Conservation (phyloP, 2,113 vertebrate species). For the Protobothrops mucrosquamatus region DNA sequence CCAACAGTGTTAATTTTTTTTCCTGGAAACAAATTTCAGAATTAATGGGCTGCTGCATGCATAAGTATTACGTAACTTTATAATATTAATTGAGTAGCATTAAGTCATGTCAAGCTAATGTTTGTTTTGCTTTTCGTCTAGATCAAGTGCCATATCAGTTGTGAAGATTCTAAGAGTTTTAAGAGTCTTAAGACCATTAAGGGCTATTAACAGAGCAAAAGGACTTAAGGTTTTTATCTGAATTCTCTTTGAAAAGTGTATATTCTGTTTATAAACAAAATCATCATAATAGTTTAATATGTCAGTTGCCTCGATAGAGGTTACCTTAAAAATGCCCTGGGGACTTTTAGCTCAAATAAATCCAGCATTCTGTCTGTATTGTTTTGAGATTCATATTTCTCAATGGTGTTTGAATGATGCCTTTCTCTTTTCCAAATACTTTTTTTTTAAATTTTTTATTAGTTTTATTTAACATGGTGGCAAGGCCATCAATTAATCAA, state of each 20-base stretch:
- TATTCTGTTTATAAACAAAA: neutral
- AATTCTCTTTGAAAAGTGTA: constrained; percentile 1
- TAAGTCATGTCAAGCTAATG: constrained; percentile 16
- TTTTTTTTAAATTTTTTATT: too few relatives aligned
- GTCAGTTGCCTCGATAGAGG: neutral
- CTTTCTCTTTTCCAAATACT: neutral
- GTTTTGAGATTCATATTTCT: neutral
- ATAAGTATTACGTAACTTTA: constrained; percentile 2
- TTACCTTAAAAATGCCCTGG: neutral
- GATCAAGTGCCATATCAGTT: constrained; percentile 98
- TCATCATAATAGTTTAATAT: neutral
- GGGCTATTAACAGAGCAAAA: constrained; percentile 98
- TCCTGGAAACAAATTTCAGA: neutral
- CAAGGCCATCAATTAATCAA: too few relatives aligned
- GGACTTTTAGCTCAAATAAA: neutral
- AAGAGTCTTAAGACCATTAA: constrained; percentile 91
- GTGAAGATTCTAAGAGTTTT: constrained; percentile 98
- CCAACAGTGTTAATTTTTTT: neutral
- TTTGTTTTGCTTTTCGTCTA: constrained; percentile 52
- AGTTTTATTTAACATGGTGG: too few relatives aligned
- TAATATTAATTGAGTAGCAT: neutral
- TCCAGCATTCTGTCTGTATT: neutral
- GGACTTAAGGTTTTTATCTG: constrained; percentile 87
- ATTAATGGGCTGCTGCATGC: neutral
- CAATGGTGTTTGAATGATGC: neutral